Base-by-base conservation (phyloP, 2,888 invertebrate species). In the Omphaloscelis lunosa region DNA sequence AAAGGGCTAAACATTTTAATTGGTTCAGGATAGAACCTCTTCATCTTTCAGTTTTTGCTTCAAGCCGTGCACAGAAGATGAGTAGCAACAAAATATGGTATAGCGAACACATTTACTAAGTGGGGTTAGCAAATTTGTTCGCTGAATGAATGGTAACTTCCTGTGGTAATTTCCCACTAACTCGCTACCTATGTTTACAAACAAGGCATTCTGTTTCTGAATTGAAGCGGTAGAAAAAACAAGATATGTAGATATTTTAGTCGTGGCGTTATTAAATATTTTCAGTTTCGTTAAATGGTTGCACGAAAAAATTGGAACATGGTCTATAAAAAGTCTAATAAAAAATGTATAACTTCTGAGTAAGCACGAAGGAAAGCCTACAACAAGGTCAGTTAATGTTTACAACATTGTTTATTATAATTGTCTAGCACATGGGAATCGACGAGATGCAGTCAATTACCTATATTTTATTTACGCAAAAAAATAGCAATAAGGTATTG, bases 401-500 rank as follows among this genome's bases (percentile, higher is more conserved):
- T 66, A 77, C 82, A 82, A 48, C 45, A 65, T 78, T 69, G n/a
- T 53, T 59, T 41, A 39, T 17, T 78, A 68, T 63, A 56, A 53
- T 45, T 51, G 20, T n/a, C 27, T 41, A 62, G 11, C 34, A 20
- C 39, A 27, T 80, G 80, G 79, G 69, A 80, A 78, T 15, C 20
- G n/a, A 45, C 45, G 23, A 7, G 9, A n/a, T 53, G 83, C 63
- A 20, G 7, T 1, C 41, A 63, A 71, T 82, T 67, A 41, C 27
- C 65, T 63, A 45, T 20, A n/a, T 20, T 27, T 11, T 27, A 41
- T 41, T 41, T 12, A 41, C 58, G 34, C 7, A 48, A 4, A 11
- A 11, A 29, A 77, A 29, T n/a, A 15, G 12, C 20, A 53, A n/a
- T 51, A 23, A 59, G 34, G 34, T 45, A 34, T n/a, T 66, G 27